Base-by-base conservation (phyloP, 2,888 invertebrate species). In the Tenthredo notha region DNA sequence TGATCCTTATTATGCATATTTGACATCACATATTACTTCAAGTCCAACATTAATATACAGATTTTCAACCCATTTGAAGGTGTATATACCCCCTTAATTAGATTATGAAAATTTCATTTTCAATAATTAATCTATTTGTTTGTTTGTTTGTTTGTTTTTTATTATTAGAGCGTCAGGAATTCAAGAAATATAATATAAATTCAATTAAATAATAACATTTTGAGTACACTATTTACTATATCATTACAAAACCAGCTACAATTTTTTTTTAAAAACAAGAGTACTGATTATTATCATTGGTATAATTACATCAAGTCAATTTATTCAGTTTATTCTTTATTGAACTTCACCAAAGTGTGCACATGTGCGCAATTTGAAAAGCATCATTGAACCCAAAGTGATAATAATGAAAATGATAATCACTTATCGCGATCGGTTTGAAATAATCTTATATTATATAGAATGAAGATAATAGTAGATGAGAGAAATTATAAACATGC, bases 321-420 rank as follows among this genome's bases (percentile, higher is more conserved):
- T 74, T 21, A 74, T 21, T 74, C 43, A 74, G 25, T 43, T 74
- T 21, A 74, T 21, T 33, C 21, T 77, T 25, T 25, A 77, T 54
- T 50, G 7, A 77, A 74, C n/a, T 77, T 4, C 77, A 77, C 77
- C 50, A 77, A 77, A 43, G 74, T 77, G 29, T 77, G 29, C 50
- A 25, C 50, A 25, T 29, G 47, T 67, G 67, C 33, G 67, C 15
- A 18, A 67, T 1, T 18, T 67, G 18, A 1, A 50, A n/a, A 50
- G 37, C 12, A 75, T 15, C 25, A 29, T 54, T 29, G 29, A 54
- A 77, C 33, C 77, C 33, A 54, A 54, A 77, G n/a, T 50, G 15
- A 15, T 50, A 29, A 15, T 33, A 33, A 25, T 67, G 50, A 29
- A 10, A 74, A 43, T 25, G 29, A 47, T 77, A 33, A 47, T 43